These are phyloP conservation scores for Mixornis gularis DNA, from an alignment of 2,113 vertebrate species.

Conservation along the genomic window DNA sequence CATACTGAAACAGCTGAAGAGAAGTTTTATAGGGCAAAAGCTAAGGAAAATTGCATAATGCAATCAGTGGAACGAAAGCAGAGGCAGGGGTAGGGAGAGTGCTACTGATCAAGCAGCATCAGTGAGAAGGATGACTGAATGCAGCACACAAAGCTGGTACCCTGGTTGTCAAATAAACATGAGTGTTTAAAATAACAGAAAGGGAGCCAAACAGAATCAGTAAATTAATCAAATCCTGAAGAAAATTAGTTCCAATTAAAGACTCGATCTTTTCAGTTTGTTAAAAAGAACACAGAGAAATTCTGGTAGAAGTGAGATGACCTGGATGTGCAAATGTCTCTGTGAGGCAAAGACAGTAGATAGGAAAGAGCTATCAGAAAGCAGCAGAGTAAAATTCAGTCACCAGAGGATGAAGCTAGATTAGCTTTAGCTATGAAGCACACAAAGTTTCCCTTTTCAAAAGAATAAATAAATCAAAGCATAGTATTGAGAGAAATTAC, in stretches of 20 bases:
- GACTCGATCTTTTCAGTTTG: background rate
- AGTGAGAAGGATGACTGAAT: background rate
- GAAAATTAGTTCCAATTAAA: background rate
- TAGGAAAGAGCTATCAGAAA: background rate
- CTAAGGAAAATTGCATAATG: background rate
- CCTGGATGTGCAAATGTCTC: background rate
- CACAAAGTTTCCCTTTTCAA: background rate
- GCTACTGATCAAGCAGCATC: background rate
- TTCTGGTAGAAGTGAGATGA: background rate
- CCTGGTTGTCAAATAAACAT: background rate
- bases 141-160: background rate
- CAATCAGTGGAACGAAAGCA: background rate
- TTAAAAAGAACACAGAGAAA: background rate
- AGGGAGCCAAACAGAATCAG: background rate
- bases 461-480: background rate
- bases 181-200: background rate
- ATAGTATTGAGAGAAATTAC: background rate
- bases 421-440: background rate
- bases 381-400: background rate
- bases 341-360: rapidly evolving
- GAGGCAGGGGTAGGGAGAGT: background rate
- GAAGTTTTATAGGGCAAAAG: background rate
- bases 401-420: background rate
- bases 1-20: background rate
- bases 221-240: background rate